Conservation (phyloP, 2,113 vertebrate genomes). For the Pollimyrus isidori region DNA sequence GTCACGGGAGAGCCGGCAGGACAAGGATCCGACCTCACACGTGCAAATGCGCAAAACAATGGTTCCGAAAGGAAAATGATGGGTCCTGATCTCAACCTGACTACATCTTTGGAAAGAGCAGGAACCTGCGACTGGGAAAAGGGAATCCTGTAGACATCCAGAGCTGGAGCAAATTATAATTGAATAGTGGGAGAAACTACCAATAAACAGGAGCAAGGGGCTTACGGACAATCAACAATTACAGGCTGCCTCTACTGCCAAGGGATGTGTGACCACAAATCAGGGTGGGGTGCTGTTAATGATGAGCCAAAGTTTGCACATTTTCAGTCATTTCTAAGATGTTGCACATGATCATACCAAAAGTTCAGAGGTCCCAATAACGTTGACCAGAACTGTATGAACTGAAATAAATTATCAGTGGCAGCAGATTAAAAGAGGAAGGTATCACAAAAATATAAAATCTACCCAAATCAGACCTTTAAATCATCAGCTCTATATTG, state of each 20-base stretch:
- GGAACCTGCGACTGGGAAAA: background rate
- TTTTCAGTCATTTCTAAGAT: background rate
- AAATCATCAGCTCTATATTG: background rate
- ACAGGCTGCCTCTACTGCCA: background rate
- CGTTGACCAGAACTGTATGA: background rate
- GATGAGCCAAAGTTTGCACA: background rate
- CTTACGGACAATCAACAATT: background rate
- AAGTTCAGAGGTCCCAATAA: background rate
- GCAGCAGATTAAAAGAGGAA: background rate
- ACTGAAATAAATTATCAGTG: background rate
- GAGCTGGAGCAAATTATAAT: background rate
- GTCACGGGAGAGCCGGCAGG: background rate
- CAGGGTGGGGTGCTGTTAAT: background rate
- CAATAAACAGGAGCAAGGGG: background rate
- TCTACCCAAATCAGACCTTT: background rate
- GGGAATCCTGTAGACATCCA: background rate
- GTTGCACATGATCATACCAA: background rate
- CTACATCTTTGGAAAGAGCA: background rate
- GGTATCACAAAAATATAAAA: background rate
- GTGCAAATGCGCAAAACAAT: background rate
- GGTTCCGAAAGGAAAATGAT: background rate
- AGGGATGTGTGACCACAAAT: background rate
- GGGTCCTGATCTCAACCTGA: background rate
- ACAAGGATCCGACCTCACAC: background rate
- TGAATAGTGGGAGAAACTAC: background rate